phyloP scores from a whole-genome alignment of 2,113 vertebrate genomes.

The Naja naja region DNA sequence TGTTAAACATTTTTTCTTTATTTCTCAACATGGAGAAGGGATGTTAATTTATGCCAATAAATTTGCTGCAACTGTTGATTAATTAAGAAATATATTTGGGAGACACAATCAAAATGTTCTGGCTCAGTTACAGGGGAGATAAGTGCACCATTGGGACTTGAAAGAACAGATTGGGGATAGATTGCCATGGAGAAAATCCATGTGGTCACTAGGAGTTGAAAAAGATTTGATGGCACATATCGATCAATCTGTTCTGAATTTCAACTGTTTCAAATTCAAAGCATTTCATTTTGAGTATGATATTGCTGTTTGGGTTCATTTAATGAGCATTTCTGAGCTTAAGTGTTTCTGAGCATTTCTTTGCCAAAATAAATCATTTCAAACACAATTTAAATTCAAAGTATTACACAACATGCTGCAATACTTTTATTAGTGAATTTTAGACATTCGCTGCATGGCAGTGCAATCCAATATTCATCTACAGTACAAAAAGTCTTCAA shows the following conservation, averaged over 20 bases:
- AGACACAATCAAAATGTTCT: neutral
- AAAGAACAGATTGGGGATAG: neutral
- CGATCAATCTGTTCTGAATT: neutral
- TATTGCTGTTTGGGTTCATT: neutral
- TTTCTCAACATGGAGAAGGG: neutral
- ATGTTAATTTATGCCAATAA: neutral
- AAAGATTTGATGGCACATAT: neutral
- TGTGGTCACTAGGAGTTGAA: neutral
- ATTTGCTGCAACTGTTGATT: neutral
- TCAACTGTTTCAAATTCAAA: neutral
- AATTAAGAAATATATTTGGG: neutral
- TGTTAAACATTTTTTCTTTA: constrained; percentile 7
- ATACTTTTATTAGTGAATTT: neutral
- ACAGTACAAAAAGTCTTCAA: neutral
- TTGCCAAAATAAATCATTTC: neutral
- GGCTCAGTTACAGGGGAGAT: neutral
- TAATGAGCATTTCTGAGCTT: neutral
- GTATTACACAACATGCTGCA: neutral
- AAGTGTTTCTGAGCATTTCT: neutral
- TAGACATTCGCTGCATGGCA: neutral
- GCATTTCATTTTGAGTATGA: neutral
- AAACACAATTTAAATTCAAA: neutral
- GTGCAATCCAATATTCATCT: neutral
- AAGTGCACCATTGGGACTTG: neutral
- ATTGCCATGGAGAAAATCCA: neutral